These are phyloP conservation scores for Drosophila fulvimacula DNA, from an alignment of 2,888 invertebrate species.

Conservation along the genomic window DNA sequence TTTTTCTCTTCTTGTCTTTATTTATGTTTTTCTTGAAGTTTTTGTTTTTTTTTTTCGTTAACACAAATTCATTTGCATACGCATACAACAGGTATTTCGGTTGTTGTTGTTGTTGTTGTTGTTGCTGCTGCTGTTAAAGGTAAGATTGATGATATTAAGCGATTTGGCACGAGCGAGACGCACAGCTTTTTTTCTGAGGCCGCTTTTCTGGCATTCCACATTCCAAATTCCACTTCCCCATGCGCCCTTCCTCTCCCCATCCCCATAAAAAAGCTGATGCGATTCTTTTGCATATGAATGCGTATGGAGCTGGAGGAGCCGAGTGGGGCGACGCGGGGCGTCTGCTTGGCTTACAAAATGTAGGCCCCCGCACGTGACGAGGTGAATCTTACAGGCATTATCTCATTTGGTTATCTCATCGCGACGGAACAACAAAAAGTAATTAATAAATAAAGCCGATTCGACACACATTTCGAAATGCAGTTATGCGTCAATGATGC, in stretches of 20 bases:
- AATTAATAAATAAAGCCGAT: constrained; percentile 12
- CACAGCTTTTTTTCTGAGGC: constrained; percentile 23
- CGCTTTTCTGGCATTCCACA: constrained; percentile 24
- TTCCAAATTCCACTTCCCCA: neutral
- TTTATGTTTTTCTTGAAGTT: constrained; percentile 2
- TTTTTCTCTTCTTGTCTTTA: constrained; percentile 6
- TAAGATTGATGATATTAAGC: constrained; percentile 62
- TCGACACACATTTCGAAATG: constrained; percentile 18
- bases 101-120: constrained; percentile 27
- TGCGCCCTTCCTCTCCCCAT: neutral
- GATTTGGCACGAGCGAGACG: constrained; percentile 61
- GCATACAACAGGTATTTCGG: constrained; percentile 32
- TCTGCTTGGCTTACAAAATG: neutral
- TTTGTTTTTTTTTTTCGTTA: too few species aligned
- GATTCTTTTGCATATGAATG: constrained; percentile 40
- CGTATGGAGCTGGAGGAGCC: neutral
- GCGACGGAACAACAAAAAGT: neutral
- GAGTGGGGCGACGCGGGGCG: neutral
- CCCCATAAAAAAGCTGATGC: constrained; percentile 3
- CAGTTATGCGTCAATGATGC: constrained; percentile 9
- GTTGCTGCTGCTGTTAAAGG: too few species aligned
- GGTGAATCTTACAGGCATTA: constrained; percentile 14
- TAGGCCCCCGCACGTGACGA: neutral
- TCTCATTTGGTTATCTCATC: constrained; percentile 48
- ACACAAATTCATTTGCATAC: constrained; percentile 52